Evolutionary conservation across 2,113 vertebrate genomes (phyloP), one percentile per base, ranked within the genome.

Genomic region (Syngnathus floridae): DNA sequence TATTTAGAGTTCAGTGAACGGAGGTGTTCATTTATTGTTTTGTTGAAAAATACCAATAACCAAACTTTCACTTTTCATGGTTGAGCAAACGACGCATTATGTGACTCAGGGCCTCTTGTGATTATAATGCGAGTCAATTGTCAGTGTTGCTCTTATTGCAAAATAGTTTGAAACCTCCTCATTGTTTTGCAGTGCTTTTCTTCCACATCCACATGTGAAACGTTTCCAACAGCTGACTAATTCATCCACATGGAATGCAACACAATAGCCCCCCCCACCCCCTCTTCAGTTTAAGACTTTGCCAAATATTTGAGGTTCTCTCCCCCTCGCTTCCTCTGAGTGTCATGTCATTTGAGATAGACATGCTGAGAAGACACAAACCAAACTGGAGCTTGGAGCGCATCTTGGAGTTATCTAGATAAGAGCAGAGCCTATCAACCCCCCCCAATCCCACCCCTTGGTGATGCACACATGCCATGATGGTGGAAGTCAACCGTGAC

Each of bases 391-490:
- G 19, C 17, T 17, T 8, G 17, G 43, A 67, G 48, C 21, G 38
- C 78, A 71, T 70, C 68, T 65, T 62, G 72, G 62, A 35, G n/a
- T 40, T 40, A 38, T 51, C 19, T 9, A 51, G 48, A 51, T 51
- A 51, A n/a, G 19, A n/a, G 48, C 8, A 51, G 48, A n/a, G 19
- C 48, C 48, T 0, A n/a, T 7, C 48, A 19, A 14, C 67, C 63
- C 3, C 10, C 19, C 60, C 75, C 74, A 31, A 31, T 3, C 0
- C 26, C 26, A 31, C 26, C 59, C 68, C 64, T 56, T 2, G 19
- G 65, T 79, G 78, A 82, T 64, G 77, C 80, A 81, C 67, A 67
- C 81, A 82, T 82, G 85, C 84, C 78, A 36, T 67, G 13, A 65
- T 65, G 61, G 4, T 61, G n/a, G 62, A 81, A 72, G 72, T 88